These are phyloP conservation scores for Dicentrarchus labrax DNA, from an alignment of 2,113 vertebrate species.

Conservation along the genomic window DNA sequence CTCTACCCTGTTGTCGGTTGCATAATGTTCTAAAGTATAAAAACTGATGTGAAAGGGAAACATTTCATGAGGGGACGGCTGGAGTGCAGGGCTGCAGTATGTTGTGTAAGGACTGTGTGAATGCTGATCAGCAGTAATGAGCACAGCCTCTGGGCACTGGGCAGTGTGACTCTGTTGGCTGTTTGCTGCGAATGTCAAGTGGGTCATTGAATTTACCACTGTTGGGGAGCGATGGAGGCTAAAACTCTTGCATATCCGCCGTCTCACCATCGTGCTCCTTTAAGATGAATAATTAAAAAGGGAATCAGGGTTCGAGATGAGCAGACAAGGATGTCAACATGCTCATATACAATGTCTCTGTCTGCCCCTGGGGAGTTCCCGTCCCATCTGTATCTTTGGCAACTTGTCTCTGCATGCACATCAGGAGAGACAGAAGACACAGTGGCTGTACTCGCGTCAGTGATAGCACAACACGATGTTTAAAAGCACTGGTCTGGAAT, in stretches of 20 bases:
- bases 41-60: not conserved
- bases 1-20: not conserved
- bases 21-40: not conserved
- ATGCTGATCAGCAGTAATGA: slow-evolving; percentile 42
- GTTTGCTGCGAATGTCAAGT: slow-evolving; percentile 32
- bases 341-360: not conserved
- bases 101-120: slow-evolving; percentile 10
- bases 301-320: slow-evolving; percentile 25
- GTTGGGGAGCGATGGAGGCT: slow-evolving; percentile 7
- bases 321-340: slow-evolving; percentile 19
- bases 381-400: slow-evolving; percentile 24
- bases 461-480: not conserved
- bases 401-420: not conserved
- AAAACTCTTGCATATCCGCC: slow-evolving; percentile 26
- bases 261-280: not conserved
- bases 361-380: slow-evolving; percentile 6
- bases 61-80: not conserved
- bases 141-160: slow-evolving; percentile 24
- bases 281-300: slow-evolving; percentile 43
- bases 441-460: not conserved
- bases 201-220: slow-evolving; percentile 27
- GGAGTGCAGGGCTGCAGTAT: not conserved
- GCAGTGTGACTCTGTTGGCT: slow-evolving; percentile 22
- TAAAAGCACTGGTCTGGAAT: slow-evolving; percentile 23
- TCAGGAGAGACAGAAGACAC: slow-evolving; percentile 10